These are phyloP conservation scores for Psococerastis gibbosa DNA, from an alignment of 2,888 invertebrate species.

Conservation along the genomic window DNA sequence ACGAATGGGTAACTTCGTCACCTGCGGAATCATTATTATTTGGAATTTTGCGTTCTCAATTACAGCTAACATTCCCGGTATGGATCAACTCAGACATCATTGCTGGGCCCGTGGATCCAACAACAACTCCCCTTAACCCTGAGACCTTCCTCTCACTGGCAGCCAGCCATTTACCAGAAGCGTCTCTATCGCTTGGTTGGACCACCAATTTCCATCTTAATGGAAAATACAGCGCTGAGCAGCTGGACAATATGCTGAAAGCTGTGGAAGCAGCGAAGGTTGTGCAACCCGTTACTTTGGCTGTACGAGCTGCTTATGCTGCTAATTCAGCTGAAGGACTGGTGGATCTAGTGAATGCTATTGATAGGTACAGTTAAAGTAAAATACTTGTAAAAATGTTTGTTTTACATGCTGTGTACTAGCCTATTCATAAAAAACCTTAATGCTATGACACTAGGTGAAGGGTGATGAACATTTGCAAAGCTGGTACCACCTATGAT, in stretches of 20 bases:
- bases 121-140: constrained; percentile 40
- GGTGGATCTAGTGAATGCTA: constrained; percentile 33
- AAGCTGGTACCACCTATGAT: too few species aligned
- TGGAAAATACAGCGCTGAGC: constrained; percentile 33
- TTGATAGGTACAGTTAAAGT: constrained; percentile 12
- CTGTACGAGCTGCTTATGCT: constrained; percentile 50
- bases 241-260: constrained; percentile 49
- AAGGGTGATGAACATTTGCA: too few species aligned
- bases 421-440: too few species aligned
- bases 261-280: constrained; percentile 33
- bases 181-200: constrained; percentile 69
- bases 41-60: too few species aligned
- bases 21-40: too few species aligned
- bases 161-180: constrained; percentile 35
- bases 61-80: constrained; percentile 48
- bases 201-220: constrained; percentile 39
- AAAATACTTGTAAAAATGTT: too few species aligned
- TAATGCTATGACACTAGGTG: too few species aligned
- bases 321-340: constrained; percentile 43
- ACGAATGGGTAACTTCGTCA: too few species aligned
- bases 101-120: constrained; percentile 46
- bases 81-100: constrained; percentile 83
- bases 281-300: constrained; percentile 58
- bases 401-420: too few species aligned
- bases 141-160: constrained; percentile 39